Conservation (phyloP, 2,888 invertebrate genomes). For the Bombylius major region DNA sequence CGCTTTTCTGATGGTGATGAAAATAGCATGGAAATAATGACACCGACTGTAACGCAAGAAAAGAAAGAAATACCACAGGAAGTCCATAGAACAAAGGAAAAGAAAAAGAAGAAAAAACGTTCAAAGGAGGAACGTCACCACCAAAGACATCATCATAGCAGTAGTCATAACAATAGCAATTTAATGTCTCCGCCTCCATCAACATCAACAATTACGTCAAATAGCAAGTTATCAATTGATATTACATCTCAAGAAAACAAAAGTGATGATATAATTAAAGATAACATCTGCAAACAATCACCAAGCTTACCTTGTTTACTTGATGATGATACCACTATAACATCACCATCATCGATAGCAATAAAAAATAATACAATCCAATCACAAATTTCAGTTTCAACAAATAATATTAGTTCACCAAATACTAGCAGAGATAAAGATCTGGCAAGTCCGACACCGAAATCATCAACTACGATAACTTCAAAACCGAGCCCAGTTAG, state of each 20-base stretch:
- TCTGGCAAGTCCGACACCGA: constrained; percentile 43
- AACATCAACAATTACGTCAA: constrained; percentile 17
- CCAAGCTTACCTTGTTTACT: constrained; percentile 49
- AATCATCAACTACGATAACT: constrained; percentile 36
- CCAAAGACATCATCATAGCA: constrained; percentile 52
- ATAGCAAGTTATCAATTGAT: constrained; percentile 27
- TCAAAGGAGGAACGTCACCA: constrained; percentile 64
- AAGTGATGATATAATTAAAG: constrained; percentile 13
- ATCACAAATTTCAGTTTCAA: constrained; percentile 14
- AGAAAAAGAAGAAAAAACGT: constrained; percentile 75
- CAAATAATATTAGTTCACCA: constrained; percentile 20
- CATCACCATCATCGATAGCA: constrained; percentile 2
- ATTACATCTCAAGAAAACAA: constrained; percentile 19
- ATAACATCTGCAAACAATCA: constrained; percentile 37
- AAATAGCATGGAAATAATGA: constrained; percentile 38
- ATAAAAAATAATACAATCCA: constrained; percentile 5
- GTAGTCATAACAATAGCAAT: constrained; percentile 8
- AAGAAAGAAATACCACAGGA: constrained; percentile 32
- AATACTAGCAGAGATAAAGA: constrained; percentile 27
- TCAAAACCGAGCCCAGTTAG: not conserved
- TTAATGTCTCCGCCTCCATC: constrained; percentile 26
- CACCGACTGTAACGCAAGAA: constrained; percentile 14
- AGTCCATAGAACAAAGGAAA: constrained; percentile 52
- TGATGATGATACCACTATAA: constrained; percentile 41
- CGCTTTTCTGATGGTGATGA: constrained; percentile 48